These are phyloP conservation scores for Hyperoodon ampullatus DNA, from an alignment of 2,113 vertebrate species.

Conservation along the genomic window DNA sequence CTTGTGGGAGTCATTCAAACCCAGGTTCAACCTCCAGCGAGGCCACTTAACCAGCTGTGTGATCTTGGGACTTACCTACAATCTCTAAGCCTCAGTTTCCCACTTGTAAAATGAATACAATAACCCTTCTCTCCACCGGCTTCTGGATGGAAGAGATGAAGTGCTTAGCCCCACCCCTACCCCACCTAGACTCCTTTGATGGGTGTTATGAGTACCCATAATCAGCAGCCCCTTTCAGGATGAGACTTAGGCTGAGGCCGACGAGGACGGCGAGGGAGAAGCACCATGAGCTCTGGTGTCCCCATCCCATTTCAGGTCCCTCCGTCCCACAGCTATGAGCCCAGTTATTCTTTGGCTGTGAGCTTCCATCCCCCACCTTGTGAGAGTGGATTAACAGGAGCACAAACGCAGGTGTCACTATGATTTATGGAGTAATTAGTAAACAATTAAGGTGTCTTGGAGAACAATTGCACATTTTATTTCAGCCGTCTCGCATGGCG, in stretches of 20 bases:
- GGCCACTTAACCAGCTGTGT: neutral
- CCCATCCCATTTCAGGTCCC: neutral
- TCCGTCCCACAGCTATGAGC: neutral
- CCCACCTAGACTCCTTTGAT: neutral
- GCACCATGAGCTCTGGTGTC: neutral
- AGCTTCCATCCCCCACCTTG: conserved; percentile 16
- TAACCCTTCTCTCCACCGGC: neutral
- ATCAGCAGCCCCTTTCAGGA: neutral
- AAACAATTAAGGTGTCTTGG: conserved; percentile 90
- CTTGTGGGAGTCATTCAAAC: neutral
- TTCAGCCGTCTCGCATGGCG: conserved; percentile 32
- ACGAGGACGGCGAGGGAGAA: neutral
- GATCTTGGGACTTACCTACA: neutral
- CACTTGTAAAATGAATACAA: neutral
- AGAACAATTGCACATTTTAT: conserved; percentile 82
- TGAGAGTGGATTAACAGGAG: conserved; percentile 83
- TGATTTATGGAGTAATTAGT: conserved; percentile 96
- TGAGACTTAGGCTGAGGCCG: neutral
- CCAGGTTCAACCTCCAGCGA: neutral
- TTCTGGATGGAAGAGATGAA: neutral
- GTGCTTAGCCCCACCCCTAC: neutral
- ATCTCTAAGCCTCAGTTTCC: neutral
- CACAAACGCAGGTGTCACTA: conserved; percentile 88
- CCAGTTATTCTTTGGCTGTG: neutral
- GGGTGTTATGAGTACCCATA: neutral